Conservation (phyloP, 1,140 invertebrate species). For the Araneus ventricosus region DNA sequence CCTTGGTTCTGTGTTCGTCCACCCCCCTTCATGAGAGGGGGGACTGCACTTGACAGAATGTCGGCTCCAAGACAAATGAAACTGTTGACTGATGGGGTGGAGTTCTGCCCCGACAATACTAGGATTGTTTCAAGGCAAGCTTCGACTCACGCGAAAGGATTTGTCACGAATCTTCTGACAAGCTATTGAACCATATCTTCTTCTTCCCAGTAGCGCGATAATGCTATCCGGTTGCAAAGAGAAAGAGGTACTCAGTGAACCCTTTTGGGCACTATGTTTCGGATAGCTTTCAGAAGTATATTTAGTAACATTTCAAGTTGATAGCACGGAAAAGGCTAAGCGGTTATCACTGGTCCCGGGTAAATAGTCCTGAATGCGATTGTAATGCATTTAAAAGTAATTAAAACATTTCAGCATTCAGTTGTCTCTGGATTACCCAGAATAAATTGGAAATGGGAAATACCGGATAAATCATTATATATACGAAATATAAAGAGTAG, state of each 20-base stretch:
- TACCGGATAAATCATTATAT: too few species aligned
- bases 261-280: not conserved
- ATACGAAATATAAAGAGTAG: too few species aligned
- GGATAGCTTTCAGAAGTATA: too few species aligned
- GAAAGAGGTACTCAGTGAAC: not conserved
- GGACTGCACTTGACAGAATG: conserved; percentile 23
- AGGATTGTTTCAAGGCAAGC: conserved; percentile 39
- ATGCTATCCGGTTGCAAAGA: not conserved
- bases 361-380: too few species aligned
- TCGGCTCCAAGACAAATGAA: conserved; percentile 54
- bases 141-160: not conserved
- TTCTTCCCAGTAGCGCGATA: not conserved
- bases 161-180: conserved; percentile 26
- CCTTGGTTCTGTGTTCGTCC: not conserved
- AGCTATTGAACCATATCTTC: conserved; percentile 11
- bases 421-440: too few species aligned
- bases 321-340: too few species aligned
- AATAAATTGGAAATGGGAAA: too few species aligned
- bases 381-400: too few species aligned
- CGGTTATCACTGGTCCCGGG: too few species aligned
- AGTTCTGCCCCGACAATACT: conserved; percentile 5
- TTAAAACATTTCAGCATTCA: too few species aligned
- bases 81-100: conserved; percentile 52
- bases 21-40: not conserved
- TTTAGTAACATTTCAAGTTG: too few species aligned